Conservation (phyloP, 1,140 invertebrate species). For the Pteromalus puparum region DNA sequence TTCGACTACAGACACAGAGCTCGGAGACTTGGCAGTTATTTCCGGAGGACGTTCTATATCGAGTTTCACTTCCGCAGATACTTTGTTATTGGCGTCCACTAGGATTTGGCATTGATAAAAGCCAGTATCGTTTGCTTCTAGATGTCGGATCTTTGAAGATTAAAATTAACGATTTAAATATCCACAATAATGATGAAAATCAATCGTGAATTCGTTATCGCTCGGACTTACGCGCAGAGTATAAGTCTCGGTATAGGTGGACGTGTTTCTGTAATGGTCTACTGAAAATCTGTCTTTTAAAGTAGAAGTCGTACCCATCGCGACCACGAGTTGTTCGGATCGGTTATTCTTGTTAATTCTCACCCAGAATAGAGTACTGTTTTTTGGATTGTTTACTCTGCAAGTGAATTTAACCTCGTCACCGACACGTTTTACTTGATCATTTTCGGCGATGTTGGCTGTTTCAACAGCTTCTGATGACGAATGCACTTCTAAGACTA, state of each 20-base stretch:
- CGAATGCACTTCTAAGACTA: background rate
- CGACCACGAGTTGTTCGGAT: background rate
- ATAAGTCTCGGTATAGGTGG: background rate
- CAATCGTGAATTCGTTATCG: background rate
- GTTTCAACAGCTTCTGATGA: background rate
- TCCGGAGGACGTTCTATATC: conserved; percentile 13
- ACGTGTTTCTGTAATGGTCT: background rate
- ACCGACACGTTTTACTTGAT: background rate
- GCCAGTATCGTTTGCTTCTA: background rate
- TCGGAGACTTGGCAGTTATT: background rate
- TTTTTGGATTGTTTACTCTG: background rate
- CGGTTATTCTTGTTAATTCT: background rate
- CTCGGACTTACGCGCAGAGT: background rate
- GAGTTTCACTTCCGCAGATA: background rate
- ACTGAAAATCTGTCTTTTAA: background rate
- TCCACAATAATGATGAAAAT: background rate
- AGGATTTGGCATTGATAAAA: background rate
- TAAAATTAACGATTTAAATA: background rate
- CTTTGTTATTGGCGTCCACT: background rate
- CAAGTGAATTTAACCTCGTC: background rate
- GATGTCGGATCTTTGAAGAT: background rate
- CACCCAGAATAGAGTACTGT: background rate
- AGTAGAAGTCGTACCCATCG: background rate
- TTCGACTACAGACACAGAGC: background rate
- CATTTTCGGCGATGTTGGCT: background rate